Conservation (phyloP, 2,113 vertebrate genomes). For the Gymnarchus niloticus region DNA sequence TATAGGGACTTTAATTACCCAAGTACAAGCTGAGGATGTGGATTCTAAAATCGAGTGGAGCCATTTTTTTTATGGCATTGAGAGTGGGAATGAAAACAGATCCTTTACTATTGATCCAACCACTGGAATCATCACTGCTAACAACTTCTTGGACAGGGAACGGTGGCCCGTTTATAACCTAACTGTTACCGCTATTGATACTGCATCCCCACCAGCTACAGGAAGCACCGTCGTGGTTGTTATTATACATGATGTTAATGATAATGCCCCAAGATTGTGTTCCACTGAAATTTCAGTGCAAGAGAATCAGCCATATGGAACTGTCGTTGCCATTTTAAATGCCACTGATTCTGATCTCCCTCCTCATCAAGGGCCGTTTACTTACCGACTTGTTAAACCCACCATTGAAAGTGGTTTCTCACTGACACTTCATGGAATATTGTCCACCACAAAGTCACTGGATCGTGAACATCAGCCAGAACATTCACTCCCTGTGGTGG, state of each 20-base stretch:
- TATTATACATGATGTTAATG: slow-evolving; percentile 57
- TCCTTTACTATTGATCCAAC: slow-evolving; percentile 55
- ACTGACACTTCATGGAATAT: slow-evolving; percentile 56
- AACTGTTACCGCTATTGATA: slow-evolving; percentile 57
- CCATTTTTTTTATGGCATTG: slow-evolving; percentile 52
- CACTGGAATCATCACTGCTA: slow-evolving; percentile 53
- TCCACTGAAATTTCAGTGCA: slow-evolving; percentile 45
- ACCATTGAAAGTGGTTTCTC: slow-evolving; percentile 43
- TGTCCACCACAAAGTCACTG: slow-evolving; percentile 49
- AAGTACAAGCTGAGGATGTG: slow-evolving; percentile 54
- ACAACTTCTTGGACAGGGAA: slow-evolving; percentile 59
- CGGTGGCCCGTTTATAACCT: slow-evolving; percentile 59
- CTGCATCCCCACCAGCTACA: slow-evolving; percentile 54
- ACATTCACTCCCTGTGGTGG: slow-evolving; percentile 47
- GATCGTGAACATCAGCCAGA: slow-evolving; percentile 52
- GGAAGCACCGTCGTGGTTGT: slow-evolving; percentile 55
- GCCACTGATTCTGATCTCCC: slow-evolving; percentile 58
- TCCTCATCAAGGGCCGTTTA: slow-evolving; percentile 63
- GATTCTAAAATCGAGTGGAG: slow-evolving; percentile 56
- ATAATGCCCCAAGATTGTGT: slow-evolving; percentile 55
- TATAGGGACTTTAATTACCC: slow-evolving; percentile 46
- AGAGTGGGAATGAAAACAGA: slow-evolving; percentile 53
- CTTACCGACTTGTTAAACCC: slow-evolving; percentile 53
- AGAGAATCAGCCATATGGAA: slow-evolving; percentile 64
- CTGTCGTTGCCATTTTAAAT: slow-evolving; percentile 50